Percentiles rank a stretch among this genome's conserved stretches.
Conservation (phyloP, 2,113 vertebrate species). For the Ptychochromis oligacanthus region DNA sequence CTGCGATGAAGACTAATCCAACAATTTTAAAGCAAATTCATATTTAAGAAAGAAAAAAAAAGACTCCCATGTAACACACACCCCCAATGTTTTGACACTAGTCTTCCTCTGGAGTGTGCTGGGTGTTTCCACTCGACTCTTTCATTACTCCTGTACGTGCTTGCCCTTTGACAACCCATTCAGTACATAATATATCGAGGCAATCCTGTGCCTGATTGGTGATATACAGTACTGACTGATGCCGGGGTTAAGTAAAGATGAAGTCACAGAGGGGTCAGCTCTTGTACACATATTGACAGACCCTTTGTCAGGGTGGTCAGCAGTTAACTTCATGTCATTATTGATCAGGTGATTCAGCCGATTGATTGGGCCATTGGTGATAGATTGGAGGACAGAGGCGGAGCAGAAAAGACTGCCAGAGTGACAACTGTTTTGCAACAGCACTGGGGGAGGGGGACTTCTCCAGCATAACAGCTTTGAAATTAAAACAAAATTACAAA, state of each 20-base stretch:
- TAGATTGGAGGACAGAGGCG: conserved; percentile 50
- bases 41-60: neutral
- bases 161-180: conserved; percentile 21
- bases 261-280: conserved; percentile 42
- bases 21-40: neutral
- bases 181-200: neutral
- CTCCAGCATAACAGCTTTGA: neutral
- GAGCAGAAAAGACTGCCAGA: neutral
- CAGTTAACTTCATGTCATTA: conserved; percentile 70
- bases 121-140: conserved; percentile 13
- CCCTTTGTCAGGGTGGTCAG: conserved; percentile 28
- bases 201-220: conserved; percentile 15
- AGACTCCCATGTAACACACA: neutral
- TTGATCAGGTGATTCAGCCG: conserved; percentile 65
- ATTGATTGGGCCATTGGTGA: conserved; percentile 64
- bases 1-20: neutral
- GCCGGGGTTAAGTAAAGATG: conserved; percentile 47
- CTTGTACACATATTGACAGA: conserved; percentile 43
- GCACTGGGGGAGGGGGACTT: neutral
- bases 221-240: conserved; percentile 25
- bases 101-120: conserved; percentile 4
- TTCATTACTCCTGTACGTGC: conserved; percentile 27
- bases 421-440: neutral
- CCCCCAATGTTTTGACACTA: conserved; percentile 27
- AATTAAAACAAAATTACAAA: neutral